phyloP scores from a whole-genome alignment of 2,888 invertebrate genomes.

The Trichacis sp. region DNA sequence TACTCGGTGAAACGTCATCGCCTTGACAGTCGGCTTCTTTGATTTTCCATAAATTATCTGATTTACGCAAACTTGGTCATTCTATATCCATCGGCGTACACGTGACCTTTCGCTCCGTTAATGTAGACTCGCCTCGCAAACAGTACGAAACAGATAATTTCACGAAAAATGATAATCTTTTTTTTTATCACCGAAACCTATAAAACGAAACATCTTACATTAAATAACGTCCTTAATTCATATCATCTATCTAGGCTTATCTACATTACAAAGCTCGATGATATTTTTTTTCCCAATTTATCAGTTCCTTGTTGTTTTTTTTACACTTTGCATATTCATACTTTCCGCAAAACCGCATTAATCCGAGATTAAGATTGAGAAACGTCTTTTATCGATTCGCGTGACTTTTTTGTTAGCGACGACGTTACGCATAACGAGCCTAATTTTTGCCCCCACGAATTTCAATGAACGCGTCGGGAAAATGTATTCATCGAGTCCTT shows the following conservation, averaged over 20 bases:
- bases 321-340: not conserved
- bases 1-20: conserved; percentile 4
- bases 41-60: conserved; percentile 31
- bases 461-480: no score
- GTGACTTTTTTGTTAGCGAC: no score
- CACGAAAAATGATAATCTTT: conserved; percentile 10
- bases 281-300: no score
- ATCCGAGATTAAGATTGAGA: no score
- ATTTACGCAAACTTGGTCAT: conserved; percentile 27
- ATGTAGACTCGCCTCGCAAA: conserved; percentile 16
- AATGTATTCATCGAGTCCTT: no score
- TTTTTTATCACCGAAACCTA: not conserved
- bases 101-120: conserved; percentile 24
- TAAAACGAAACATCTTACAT: not conserved
- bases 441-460: no score
- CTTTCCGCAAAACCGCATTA: not conserved
- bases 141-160: conserved; percentile 4
- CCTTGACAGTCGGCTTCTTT: conserved; percentile 30
- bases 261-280: not conserved
- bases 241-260: not conserved
- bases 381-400: no score
- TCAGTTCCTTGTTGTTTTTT: no score
- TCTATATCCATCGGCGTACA: conserved; percentile 11
- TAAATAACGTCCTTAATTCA: not conserved
- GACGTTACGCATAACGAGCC: no score